Conservation (phyloP, 2,888 invertebrate genomes). For the Caenorhabditis sp. region DNA sequence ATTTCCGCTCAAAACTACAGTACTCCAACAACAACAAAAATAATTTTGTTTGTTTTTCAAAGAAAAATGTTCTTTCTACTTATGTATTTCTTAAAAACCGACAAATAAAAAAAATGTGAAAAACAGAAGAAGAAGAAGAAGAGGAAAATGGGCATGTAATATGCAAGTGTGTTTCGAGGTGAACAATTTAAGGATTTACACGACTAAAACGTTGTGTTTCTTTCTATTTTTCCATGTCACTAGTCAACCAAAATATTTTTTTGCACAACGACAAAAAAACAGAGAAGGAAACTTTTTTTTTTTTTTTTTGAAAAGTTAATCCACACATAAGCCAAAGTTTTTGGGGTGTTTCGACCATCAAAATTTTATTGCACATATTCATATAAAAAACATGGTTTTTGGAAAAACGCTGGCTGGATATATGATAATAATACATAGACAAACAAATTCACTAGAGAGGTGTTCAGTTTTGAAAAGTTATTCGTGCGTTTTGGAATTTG, state of each 20-base stretch:
- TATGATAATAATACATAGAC: background rate
- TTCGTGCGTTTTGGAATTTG: too few relatives aligned
- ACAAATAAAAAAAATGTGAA: constrained; percentile 10
- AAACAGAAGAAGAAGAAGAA: background rate
- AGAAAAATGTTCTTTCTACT: constrained; percentile 27
- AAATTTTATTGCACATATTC: background rate
- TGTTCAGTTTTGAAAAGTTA: too few relatives aligned
- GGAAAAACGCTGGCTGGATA: background rate
- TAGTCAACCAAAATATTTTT: constrained; percentile 1
- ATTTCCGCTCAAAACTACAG: too few relatives aligned
- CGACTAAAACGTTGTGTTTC: background rate
- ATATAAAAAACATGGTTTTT: background rate
- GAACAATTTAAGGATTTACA: background rate
- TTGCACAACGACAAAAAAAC: background rate
- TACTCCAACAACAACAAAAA: too few relatives aligned
- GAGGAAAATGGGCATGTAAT: constrained; percentile 20
- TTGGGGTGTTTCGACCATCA: constrained; percentile 8
- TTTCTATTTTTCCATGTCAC: background rate
- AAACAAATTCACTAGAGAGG: background rate
- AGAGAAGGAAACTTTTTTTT: background rate
- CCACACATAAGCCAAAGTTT: background rate
- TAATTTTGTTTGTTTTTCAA: constrained; percentile 8
- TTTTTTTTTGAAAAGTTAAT: background rate
- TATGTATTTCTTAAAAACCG: constrained; percentile 29
- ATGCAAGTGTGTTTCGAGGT: constrained; percentile 14